Evolutionary conservation across 2,888 invertebrate species (phyloP).

Genomic region (Tryphoninae sp.): DNA sequence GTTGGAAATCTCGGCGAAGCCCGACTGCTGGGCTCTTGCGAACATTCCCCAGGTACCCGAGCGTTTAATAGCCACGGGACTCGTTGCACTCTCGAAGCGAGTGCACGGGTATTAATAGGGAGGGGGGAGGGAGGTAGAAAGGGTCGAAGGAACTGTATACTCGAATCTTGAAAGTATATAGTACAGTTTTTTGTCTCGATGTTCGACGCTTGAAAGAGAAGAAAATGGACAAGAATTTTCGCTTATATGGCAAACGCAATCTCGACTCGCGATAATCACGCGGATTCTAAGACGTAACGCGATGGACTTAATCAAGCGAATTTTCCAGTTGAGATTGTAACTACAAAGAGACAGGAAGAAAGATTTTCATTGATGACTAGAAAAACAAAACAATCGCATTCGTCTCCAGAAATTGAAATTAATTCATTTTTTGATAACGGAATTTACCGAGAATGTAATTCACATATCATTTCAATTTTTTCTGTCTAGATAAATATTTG

Average conservation of each 20-base stretch:
- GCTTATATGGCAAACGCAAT: slow-evolving; percentile 38
- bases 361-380: too few species aligned
- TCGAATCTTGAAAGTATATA: slow-evolving; percentile 25
- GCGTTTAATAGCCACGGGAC: slow-evolving; percentile 43
- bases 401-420: too few species aligned
- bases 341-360: too few species aligned
- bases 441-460: too few species aligned
- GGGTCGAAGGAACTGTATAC: slow-evolving; percentile 32
- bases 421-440: too few species aligned
- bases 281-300: neutral
- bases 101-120: slow-evolving; percentile 45
- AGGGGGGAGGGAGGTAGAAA: neutral
- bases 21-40: slow-evolving; percentile 16
- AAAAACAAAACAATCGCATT: too few species aligned
- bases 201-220: neutral
- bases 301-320: too few species aligned
- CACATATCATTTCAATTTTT: too few species aligned
- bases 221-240: neutral
- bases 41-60: slow-evolving; percentile 31
- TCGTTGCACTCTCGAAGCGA: slow-evolving; percentile 26
- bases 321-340: too few species aligned
- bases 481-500: too few species aligned
- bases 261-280: slow-evolving; percentile 19
- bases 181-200: slow-evolving; percentile 12
- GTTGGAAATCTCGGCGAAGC: slow-evolving; percentile 17